Evolutionary conservation across 2,888 invertebrate genomes (phyloP), one percentile per base, ranked within the genome.

Genomic region (Anorthoa munda): DNA sequence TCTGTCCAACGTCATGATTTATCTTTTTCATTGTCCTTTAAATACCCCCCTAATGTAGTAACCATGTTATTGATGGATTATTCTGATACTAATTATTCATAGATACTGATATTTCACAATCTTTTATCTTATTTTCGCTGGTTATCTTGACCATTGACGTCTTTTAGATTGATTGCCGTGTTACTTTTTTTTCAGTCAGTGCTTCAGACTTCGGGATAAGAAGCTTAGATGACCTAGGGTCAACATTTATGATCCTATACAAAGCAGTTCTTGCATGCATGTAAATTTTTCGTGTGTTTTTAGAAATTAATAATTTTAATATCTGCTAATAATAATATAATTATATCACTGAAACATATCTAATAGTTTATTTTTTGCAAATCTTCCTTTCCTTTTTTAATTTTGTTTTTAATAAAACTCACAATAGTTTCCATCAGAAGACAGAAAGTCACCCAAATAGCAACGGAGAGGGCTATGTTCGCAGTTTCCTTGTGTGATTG

Each of bases 121-220:
- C n/a, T 31, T 39, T 71, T 0, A 55, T 71, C 21, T 1, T 39
- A 23, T 66, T 60, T 66, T 4, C 26, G 11, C 23, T 65, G 50
- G 26, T 5, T 73, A 51, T 64, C 63, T 64, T 13, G 12, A 18
- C 3, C 0, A 63, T 46, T 45, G 26, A 18, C 50, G 39, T 58
- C 15, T 12, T 21, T 50, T 39, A 48, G n/a, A 21, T 51, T 51
- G 11, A 74, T 55, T 18, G 46, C 58, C n/a, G 2, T 68, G n/a
- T 26, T 31, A 56, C 3, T 67, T 4, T 70, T 4, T 70, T 79
- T 79, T 71, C 72, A 76, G 76, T 76, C 72, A 26, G 53, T 61
- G 11, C 76, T 80, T 45, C 45, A 55, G 51, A 64, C n/a, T 12
- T 58, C 21, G 17, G 15, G 59, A 55, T 70, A 58, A 66, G 61